These are phyloP conservation scores for Sarcophaga bullata DNA, from an alignment of 1,140 invertebrate species.

Conservation along the genomic window DNA sequence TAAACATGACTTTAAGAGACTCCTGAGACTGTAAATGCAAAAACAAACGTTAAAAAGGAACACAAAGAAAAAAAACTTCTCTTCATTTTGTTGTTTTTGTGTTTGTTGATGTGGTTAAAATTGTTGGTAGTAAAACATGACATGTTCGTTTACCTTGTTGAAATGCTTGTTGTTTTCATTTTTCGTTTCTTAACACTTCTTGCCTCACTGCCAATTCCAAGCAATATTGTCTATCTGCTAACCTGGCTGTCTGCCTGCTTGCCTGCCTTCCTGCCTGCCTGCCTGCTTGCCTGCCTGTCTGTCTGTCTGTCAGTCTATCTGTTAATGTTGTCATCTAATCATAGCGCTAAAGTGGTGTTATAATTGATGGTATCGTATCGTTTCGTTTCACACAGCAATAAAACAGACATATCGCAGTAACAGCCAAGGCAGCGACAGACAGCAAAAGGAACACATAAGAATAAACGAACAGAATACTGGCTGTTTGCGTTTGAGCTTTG, in stretches of 20 bases:
- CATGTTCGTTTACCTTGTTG: neutral
- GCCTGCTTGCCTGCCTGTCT: neutral
- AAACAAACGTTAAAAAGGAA: too few species aligned
- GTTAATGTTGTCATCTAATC: slow-evolving; percentile 8
- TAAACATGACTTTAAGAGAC: slow-evolving; percentile 4
- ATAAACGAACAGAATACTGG: too few species aligned
- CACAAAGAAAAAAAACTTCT: neutral
- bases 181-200: too few species aligned
- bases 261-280: neutral
- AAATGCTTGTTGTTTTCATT: too few species aligned
- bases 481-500: neutral
- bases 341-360: slow-evolving; percentile 7
- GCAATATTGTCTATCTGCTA: neutral
- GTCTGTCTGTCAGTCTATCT: neutral
- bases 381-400: neutral
- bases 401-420: too few species aligned
- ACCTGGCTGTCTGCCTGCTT: neutral
- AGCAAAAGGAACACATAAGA: too few species aligned
- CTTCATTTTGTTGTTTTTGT: neutral
- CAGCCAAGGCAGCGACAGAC: too few species aligned
- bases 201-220: too few species aligned
- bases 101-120: neutral
- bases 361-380: neutral
- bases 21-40: neutral
- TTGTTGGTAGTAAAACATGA: slow-evolving; percentile 14